Evolutionary conservation across 2,797 vertebrate species (phyloP).

Genomic region (Rhinoraja longicauda): DNA sequence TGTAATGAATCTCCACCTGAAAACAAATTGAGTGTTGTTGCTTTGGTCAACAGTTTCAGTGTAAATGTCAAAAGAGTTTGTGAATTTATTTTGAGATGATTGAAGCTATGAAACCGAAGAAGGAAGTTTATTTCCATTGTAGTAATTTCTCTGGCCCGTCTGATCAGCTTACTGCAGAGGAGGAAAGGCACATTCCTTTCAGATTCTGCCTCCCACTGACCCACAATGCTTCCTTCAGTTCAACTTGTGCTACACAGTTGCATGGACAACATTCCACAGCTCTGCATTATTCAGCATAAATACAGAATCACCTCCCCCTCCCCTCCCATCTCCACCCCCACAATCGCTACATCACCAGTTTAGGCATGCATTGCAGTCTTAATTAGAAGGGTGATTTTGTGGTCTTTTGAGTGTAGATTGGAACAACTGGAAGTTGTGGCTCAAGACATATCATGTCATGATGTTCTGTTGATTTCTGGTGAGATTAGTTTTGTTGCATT

Average conservation of each 20-base stretch:
- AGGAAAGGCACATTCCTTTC: not conserved
- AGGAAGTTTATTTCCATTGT: not conserved
- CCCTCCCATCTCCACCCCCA: no score
- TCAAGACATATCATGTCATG: not conserved
- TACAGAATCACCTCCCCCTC: not conserved
- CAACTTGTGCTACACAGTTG: not conserved
- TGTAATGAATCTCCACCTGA: not conserved
- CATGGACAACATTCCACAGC: not conserved
- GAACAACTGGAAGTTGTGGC: not conserved
- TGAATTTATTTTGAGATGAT: not conserved
- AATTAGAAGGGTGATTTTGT: not conserved
- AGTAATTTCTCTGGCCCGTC: not conserved
- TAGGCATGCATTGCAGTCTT: not conserved
- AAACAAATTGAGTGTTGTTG: not conserved
- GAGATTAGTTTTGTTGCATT: not conserved
- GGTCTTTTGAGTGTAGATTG: not conserved
- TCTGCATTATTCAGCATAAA: not conserved
- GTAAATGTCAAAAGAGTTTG: not conserved
- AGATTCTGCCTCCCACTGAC: not conserved
- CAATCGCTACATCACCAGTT: not conserved
- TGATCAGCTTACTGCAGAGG: not conserved
- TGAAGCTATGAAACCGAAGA: not conserved
- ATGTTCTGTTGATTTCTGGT: not conserved
- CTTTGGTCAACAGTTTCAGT: not conserved
- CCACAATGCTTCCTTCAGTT: not conserved